Percentiles rank a stretch among this genome's conserved stretches.
Conservation (phyloP, 92 coral and sea anemone species). For the Porites evermanni region DNA sequence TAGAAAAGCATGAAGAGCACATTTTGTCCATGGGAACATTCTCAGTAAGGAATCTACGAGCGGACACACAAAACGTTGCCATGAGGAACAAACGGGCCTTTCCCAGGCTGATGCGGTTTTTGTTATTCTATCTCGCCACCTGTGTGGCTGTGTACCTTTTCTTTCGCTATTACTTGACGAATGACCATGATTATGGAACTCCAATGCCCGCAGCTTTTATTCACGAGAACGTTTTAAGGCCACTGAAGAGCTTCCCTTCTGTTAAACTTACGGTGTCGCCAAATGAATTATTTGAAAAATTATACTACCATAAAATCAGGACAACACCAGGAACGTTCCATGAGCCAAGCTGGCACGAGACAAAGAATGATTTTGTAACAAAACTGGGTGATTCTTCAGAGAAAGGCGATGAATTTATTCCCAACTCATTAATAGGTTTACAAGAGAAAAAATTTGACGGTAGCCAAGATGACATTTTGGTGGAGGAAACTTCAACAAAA, state of each 20-base stretch:
- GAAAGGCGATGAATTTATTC: background rate
- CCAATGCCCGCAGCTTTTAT: constrained; percentile 34
- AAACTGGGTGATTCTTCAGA: background rate
- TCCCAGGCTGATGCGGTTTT: constrained; percentile 50
- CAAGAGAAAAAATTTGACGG: background rate
- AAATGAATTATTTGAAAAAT: constrained; percentile 31
- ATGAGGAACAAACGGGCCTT: constrained; percentile 9
- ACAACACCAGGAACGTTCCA: background rate
- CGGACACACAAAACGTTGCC: constrained; percentile 40
- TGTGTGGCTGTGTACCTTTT: constrained; percentile 48
- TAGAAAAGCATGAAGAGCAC: background rate
- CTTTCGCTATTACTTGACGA: constrained; percentile 46
- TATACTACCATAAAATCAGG: constrained; percentile 4
- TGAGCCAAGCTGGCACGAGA: background rate
- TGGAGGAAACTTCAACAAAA: background rate
- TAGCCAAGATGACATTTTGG: background rate
- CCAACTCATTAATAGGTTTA: background rate
- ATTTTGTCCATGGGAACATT: constrained; percentile 31
- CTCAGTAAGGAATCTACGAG: constrained; percentile 37
- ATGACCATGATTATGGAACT: constrained; percentile 26
- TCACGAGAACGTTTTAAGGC: constrained; percentile 23
- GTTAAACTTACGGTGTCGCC: background rate
- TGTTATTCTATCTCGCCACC: constrained; percentile 35
- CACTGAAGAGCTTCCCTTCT: constrained; percentile 22
- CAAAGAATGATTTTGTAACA: background rate